phyloP scores from a whole-genome alignment of 2,113 vertebrate genomes.

The Suricata suricatta region DNA sequence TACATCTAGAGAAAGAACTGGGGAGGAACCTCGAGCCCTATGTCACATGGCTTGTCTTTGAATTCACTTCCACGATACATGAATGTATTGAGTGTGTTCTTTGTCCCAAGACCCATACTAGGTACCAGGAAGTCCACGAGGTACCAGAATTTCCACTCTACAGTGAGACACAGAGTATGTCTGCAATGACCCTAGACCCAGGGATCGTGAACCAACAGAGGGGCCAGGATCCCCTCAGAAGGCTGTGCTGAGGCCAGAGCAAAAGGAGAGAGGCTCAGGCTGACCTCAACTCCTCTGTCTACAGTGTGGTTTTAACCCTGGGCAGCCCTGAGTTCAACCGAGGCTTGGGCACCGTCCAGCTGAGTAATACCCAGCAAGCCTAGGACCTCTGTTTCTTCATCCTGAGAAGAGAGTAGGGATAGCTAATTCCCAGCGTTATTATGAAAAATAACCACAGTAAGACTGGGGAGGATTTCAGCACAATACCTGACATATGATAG shows the following conservation, averaged over 20 bases:
- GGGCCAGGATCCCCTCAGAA: neutral
- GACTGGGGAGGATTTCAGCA: neutral
- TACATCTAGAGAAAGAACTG: neutral
- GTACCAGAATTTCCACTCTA: neutral
- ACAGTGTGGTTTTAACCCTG: neutral
- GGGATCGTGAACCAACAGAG: neutral
- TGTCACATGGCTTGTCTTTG: neutral
- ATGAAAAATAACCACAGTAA: neutral
- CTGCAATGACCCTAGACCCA: neutral
- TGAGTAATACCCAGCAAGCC: neutral
- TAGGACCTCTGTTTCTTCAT: neutral
- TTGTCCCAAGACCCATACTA: neutral
- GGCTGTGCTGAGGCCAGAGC: neutral
- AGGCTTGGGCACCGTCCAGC: neutral
- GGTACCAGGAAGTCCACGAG: neutral
- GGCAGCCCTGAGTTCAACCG: neutral
- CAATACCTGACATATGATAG: neutral
- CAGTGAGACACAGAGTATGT: neutral
- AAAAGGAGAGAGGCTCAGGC: neutral
- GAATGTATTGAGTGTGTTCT: neutral
- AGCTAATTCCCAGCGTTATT: rapidly evolving
- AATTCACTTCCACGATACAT: neutral
- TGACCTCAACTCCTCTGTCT: neutral
- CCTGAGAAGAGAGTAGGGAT: neutral
- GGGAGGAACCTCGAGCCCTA: neutral